Conservation (phyloP, 2,797 vertebrate species). For the Cynopterus sphinx region DNA sequence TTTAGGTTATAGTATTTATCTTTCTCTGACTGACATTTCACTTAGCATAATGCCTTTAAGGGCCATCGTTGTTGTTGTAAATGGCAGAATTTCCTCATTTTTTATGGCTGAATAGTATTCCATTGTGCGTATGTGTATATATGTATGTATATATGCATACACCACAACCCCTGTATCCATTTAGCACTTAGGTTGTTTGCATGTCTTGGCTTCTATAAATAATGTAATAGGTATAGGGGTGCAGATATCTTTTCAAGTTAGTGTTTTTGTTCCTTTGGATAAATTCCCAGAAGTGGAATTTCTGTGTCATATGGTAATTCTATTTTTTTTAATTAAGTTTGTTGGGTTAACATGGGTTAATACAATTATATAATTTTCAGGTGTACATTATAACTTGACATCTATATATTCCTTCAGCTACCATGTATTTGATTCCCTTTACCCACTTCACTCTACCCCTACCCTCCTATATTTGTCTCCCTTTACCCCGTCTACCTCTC, state of each 20-base stretch:
- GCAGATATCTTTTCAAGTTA: neutral
- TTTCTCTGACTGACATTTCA: neutral
- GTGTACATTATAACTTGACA: too few relatives aligned
- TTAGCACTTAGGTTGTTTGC: neutral
- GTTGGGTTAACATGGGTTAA: too few relatives aligned
- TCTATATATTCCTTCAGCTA: too few relatives aligned
- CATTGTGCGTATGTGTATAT: too few relatives aligned
- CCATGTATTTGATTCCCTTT: too few relatives aligned
- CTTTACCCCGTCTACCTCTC: too few relatives aligned
- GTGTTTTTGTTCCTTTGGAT: neutral
- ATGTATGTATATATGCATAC: too few relatives aligned
- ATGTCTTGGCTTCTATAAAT: neutral
- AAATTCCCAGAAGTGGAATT: neutral
- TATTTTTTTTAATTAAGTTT: too few relatives aligned
- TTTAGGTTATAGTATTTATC: neutral
- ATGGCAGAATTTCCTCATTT: neutral
- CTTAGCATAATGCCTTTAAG: neutral
- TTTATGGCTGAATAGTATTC: neutral
- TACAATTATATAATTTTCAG: too few relatives aligned
- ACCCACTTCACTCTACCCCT: too few relatives aligned
- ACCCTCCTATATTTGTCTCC: too few relatives aligned
- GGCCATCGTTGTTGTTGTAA: neutral
- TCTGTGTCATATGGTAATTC: neutral
- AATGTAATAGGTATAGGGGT: neutral
- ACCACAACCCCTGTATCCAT: neutral